phyloP scores from a whole-genome alignment of 2,888 invertebrate species.

The Nebria brevicollis region DNA sequence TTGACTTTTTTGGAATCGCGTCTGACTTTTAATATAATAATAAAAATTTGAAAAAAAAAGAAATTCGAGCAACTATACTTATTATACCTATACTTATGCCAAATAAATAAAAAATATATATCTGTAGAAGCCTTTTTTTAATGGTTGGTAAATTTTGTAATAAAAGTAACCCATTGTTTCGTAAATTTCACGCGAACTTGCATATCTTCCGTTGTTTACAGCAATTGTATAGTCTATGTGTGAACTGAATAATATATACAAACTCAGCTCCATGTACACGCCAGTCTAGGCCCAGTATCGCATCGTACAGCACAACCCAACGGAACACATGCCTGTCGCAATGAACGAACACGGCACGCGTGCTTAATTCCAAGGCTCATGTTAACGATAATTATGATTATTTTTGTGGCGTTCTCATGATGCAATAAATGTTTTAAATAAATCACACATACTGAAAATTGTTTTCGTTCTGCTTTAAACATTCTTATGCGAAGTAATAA shows the following conservation, averaged over 20 bases:
- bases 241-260: conserved; percentile 42
- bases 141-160: conserved; percentile 35
- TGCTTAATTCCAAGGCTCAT: background rate
- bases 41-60: no score
- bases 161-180: conserved; percentile 38
- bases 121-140: conserved; percentile 17
- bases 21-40: no score
- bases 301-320: background rate
- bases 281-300: background rate
- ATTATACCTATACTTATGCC: no score
- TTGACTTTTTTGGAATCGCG: no score
- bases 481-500: no score
- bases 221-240: conserved; percentile 45
- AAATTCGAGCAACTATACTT: no score
- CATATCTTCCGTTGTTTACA: conserved; percentile 42
- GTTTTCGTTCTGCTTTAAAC: background rate
- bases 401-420: background rate
- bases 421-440: background rate
- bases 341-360: background rate
- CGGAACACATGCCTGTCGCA: background rate
- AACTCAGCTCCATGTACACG: conserved; percentile 6
- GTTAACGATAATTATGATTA: background rate
- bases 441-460: background rate
- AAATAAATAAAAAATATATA: background rate
- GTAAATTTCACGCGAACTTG: conserved; percentile 41